Evolutionary conservation across 2,797 vertebrate species (phyloP), one percentile per base, ranked within the genome.

Genomic region (Tympanoctomys barrerae): DNA sequence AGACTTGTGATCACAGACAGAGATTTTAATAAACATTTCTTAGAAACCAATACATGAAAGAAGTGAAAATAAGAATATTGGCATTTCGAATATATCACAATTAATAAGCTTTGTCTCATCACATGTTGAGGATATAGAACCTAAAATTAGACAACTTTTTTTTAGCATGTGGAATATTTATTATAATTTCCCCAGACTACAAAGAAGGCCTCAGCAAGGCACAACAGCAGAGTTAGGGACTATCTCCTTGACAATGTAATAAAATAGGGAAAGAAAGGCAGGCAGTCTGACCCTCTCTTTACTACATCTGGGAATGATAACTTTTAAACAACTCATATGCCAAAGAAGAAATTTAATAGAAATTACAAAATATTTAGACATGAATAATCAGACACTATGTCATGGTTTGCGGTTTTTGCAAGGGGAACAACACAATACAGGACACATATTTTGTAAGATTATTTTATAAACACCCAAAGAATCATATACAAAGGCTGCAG

Each of bases 1-100:
- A 75, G 80, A 33, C 36, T 70, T 95, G 21, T 14, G 75, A 6
- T 62, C 22, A 87, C 2, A 22, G 33, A 91, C 33, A 64, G 42
- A 95, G 22, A 71, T 84, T 95, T 91, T 89, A 94, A 79, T 83
- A 88, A 94, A 73, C 26, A 59, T 84, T 92, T 95, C 42, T 81
- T 62, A 84, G 82, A 92, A 88, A 79, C 5, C 16, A 62, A 87
- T 68, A 66, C 26, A 77, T 54, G 36, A 66, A 88, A 18, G 57
- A 95, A 92, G 92, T 42, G 61, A 78, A 94, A 87, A n/a, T n/a
- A n/a, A 70, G 10, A 64, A 84, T 54, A 70, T 31, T 91, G 70
- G 89, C 6, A 13, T 81, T 94, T 83, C 80, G 36, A 87, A 64
- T 36, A 64, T 36, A 61, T 61, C 90, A 83, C 33, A 75, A 36